Base-by-base conservation (phyloP, 2,797 vertebrate species). In the Myiotriccus ornatus region DNA sequence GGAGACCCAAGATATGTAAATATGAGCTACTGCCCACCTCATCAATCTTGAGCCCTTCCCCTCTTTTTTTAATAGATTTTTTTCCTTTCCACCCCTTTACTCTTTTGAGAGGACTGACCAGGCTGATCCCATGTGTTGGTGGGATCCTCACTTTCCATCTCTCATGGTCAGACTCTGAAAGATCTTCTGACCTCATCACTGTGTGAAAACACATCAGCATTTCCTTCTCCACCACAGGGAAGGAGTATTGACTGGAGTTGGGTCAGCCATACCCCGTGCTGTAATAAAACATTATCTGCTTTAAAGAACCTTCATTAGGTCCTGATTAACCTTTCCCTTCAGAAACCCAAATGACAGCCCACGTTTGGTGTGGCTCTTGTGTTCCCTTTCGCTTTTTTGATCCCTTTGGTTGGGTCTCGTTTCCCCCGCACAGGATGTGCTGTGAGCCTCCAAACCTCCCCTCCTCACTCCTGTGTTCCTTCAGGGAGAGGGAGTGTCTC, bases 1-100 rank as follows among this genome's bases (percentile, higher is more conserved):
- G 68, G 56, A 70, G 86, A 82, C 94, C 89, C 88, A 88, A 86
- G 65, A 92, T 96, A 92, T 80, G 73, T 91, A 95, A 94, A 96
- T 96, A 96, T 39, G 95, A 96, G 82, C 87, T 87, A 78, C 77
- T 90, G 94, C 80, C 91, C 93, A 95, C 88, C 93, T 95, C 91
- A 93, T 96, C 93, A 84, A 90, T 91, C 92, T 84, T n/a, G 44
- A 94, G 68, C 44, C 67, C 63, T 91, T 87, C 75, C 55, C 37
- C 60, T 87, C 25, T 57, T 59, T 46, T 76, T 47, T 4, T 8
- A 62, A 55, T 11, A 32, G 18, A 10, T 21, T 69, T 87, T 67
- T 81, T 62, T 11, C 32, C 64, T 35, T 80, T 47, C 27, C 23
- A 82, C 65, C 35, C 43, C 46, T 70, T 25, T 63, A 2, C 39